Conservation (phyloP, 2,113 vertebrate genomes). For the Paradoxurus hermaphroditus region DNA sequence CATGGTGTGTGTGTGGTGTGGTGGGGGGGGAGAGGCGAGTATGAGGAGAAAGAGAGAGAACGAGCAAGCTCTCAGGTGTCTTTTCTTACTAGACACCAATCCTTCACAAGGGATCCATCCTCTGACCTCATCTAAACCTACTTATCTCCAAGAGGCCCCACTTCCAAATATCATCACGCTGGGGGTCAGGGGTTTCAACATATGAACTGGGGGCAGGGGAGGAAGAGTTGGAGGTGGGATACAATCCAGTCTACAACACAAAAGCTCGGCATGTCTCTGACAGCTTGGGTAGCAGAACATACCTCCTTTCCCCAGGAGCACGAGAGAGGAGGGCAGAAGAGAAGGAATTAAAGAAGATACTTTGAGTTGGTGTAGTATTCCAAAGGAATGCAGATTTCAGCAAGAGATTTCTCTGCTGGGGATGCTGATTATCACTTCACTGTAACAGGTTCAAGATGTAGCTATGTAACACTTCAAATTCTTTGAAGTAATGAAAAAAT, state of each 20-base stretch:
- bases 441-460: not conserved
- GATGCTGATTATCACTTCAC: not conserved
- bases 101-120: not conserved
- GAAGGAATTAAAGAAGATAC: not conserved
- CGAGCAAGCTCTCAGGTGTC: not conserved
- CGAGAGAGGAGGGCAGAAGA: not conserved
- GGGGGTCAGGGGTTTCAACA: not conserved
- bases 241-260: not conserved
- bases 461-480: not conserved
- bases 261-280: not conserved
- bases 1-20: not conserved
- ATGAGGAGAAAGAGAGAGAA: not conserved
- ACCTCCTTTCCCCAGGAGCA: not conserved
- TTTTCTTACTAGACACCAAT: not conserved
- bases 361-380: not conserved
- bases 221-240: not conserved
- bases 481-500: not conserved
- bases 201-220: not conserved
- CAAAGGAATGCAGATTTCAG: not conserved
- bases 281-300: not conserved
- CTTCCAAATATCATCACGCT: not conserved
- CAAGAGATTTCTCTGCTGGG: slow-evolving; percentile 9
- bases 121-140: slow-evolving; percentile 4
- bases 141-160: not conserved
- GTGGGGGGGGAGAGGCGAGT: accelerated